Evolutionary conservation across 2,113 vertebrate species (phyloP).

Genomic region (Monarcha castaneiventris): DNA sequence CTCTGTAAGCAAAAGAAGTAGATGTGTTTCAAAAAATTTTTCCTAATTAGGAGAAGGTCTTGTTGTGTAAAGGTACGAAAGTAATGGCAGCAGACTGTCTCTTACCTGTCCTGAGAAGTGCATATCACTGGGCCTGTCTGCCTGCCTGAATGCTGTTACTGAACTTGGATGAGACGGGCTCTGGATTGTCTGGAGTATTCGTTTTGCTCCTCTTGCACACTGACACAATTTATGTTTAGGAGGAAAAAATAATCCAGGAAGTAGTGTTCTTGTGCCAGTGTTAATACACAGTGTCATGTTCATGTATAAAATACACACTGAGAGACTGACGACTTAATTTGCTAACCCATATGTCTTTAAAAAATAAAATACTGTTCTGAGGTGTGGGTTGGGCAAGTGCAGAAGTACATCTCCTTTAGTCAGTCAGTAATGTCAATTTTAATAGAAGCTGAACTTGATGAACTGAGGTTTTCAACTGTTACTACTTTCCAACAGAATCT

Average conservation of each 20-base stretch:
- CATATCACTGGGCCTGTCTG: not conserved
- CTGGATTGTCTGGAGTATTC: not conserved
- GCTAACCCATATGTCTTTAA: not conserved
- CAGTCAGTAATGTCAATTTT: not conserved
- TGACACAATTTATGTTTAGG: not conserved
- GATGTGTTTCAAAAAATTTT: not conserved
- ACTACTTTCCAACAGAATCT: slow-evolving; percentile 81
- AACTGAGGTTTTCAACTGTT: not conserved
- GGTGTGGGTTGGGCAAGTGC: not conserved
- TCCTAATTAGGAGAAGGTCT: not conserved
- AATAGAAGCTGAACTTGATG: not conserved
- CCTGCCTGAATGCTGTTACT: not conserved
- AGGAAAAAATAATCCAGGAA: not conserved
- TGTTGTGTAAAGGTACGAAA: not conserved
- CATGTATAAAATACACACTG: not conserved
- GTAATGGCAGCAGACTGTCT: not conserved
- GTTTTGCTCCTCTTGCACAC: not conserved
- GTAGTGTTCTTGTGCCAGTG: not conserved
- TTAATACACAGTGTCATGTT: not conserved
- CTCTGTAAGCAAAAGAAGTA: not conserved
- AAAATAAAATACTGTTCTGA: not conserved
- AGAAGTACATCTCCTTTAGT: not conserved
- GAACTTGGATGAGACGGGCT: not conserved
- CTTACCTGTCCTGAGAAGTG: not conserved
- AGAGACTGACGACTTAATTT: not conserved